Conservation (phyloP, 1,140 invertebrate species). For the Drosophila melanogaster region Release_6_plus_ISO1_MT NT_033777.3:30258501-30259000, state of each 20-base stretch:
- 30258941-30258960: conserved; percentile 37
- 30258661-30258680: conserved; percentile 41
- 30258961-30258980: conserved; percentile 42
- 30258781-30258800: conserved; percentile 14
- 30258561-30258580: neutral
- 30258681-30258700: conserved; percentile 30
- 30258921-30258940: conserved; percentile 37
- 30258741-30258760: conserved; percentile 50
- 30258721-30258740: conserved; percentile 82
- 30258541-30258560: too few species aligned
- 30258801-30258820: conserved; percentile 39
- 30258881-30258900: conserved; percentile 35
- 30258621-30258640: conserved; percentile 45
- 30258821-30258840: conserved; percentile 83
- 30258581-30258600: too few species aligned
- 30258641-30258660: conserved; percentile 28
- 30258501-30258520: too few species aligned
- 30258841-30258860: conserved; percentile 70
- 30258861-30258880: conserved; percentile 67
- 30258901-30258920: conserved; percentile 41
- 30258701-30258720: conserved; percentile 73
- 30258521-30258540: too few species aligned
- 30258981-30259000: conserved; percentile 72
- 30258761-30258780: conserved; percentile 39
- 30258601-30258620: conserved; percentile 7